phyloP scores from a whole-genome alignment of 2,113 vertebrate species.

The Notothenia rossii region DNA sequence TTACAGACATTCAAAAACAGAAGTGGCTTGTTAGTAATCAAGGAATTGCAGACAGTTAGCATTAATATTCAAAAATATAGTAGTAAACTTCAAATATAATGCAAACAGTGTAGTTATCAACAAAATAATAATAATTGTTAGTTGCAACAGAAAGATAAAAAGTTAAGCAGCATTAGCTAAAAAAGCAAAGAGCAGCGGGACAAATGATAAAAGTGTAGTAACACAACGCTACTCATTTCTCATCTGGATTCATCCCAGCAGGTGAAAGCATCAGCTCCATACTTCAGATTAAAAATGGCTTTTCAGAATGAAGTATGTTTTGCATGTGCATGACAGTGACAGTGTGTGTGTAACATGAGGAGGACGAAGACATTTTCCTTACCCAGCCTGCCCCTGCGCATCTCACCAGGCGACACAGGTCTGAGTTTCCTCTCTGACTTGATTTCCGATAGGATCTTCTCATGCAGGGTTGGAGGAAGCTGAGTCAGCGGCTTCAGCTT shows the following conservation, averaged over 20 bases:
- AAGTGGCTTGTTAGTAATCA: conserved; percentile 20
- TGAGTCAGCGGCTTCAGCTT: conserved; percentile 95
- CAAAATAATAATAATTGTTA: conserved; percentile 49
- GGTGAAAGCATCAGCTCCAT: conserved; percentile 38
- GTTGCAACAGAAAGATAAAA: conserved; percentile 42
- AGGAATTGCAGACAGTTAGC: conserved; percentile 61
- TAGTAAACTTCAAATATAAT: conserved; percentile 19
- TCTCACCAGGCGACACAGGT: conserved; percentile 92
- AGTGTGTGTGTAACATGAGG: not conserved
- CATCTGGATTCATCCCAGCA: not conserved
- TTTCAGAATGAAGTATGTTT: conserved; percentile 51
- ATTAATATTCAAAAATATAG: conserved; percentile 22
- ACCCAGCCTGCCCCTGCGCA: conserved; percentile 90
- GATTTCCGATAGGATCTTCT: conserved; percentile 96
- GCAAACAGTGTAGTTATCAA: conserved; percentile 40
- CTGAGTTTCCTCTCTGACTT: conserved; percentile 95
- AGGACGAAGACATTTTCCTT: conserved; percentile 61
- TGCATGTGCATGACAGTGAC: conserved; percentile 9
- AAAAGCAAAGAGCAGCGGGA: conserved; percentile 36
- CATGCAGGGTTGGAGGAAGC: conserved; percentile 94
- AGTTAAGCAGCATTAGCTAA: conserved; percentile 28
- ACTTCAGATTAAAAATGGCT: conserved; percentile 34
- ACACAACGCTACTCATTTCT: conserved; percentile 12
- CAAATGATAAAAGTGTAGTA: conserved; percentile 24
- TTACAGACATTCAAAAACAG: conserved; percentile 37